Evolutionary conservation across 1,140 invertebrate genomes (phyloP).

Genomic region (Physella acuta): DNA sequence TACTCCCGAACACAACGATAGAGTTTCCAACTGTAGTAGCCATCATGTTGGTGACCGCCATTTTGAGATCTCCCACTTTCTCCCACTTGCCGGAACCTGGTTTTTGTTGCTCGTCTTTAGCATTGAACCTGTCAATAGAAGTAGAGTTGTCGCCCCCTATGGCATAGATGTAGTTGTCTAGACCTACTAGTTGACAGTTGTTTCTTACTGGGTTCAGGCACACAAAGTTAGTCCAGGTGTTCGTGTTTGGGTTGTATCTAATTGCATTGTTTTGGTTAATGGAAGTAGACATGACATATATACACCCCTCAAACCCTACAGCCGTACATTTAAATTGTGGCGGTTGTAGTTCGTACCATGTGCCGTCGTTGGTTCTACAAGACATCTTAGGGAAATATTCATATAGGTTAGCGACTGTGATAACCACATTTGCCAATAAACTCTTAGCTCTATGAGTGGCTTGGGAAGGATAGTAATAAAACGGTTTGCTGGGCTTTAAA

Average conservation of each 20-base stretch:
- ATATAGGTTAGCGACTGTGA: background rate
- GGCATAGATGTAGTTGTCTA: conserved; percentile 1
- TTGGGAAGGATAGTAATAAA: background rate
- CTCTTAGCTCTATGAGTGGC: background rate
- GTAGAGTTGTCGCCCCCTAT: background rate
- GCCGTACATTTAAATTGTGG: background rate
- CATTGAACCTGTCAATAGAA: background rate
- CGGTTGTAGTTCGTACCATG: background rate
- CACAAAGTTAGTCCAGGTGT: background rate
- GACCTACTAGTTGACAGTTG: background rate
- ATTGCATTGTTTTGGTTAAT: background rate
- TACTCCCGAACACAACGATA: background rate
- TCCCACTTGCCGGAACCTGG: background rate
- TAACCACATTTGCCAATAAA: background rate
- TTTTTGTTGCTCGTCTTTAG: background rate
- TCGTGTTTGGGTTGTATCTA: background rate
- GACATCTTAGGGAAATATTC: background rate
- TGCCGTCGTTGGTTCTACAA: background rate
- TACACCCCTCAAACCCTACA: background rate
- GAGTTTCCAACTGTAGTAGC: background rate
- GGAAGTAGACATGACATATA: background rate
- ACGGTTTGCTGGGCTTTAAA: background rate
- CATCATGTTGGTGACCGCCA: background rate
- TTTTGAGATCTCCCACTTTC: background rate
- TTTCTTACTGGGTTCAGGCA: background rate